Conservation (phyloP, 2,797 vertebrate genomes). For the Pseudochaenichthys georgianus region DNA sequence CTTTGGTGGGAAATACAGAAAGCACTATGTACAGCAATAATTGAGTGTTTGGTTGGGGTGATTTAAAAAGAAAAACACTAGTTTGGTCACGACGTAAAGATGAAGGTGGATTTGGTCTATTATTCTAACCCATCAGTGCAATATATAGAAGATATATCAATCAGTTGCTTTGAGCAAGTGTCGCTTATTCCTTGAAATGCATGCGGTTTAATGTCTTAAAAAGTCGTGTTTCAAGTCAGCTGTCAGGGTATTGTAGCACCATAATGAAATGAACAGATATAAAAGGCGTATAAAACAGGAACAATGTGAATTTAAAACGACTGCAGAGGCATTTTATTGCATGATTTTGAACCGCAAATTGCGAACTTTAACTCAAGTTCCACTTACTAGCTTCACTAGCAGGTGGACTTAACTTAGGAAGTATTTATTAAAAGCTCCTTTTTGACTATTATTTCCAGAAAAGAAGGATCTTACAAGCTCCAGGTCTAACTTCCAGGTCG, state of each 20-base stretch:
- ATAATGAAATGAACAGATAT: constrained; percentile 13
- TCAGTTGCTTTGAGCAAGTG: constrained; percentile 50
- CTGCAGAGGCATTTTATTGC: background rate
- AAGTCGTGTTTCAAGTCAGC: constrained; percentile 34
- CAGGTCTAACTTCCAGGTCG: background rate
- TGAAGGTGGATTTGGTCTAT: constrained; percentile 18
- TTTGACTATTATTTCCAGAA: background rate
- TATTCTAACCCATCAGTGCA: constrained; percentile 76
- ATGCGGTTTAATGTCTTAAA: constrained; percentile 9
- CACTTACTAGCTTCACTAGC: background rate
- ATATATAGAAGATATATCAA: constrained; percentile 39
- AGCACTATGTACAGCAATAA: constrained; percentile 77
- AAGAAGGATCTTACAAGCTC: background rate
- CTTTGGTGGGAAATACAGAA: constrained; percentile 52
- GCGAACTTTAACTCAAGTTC: background rate
- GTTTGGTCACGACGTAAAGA: constrained; percentile 46
- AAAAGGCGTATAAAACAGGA: background rate
- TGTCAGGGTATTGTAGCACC: constrained; percentile 51
- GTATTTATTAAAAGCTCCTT: background rate
- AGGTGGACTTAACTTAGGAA: background rate
- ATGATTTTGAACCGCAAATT: constrained; percentile 7
- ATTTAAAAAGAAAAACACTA: constrained; percentile 18
- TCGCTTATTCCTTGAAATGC: constrained; percentile 20
- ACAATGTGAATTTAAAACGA: constrained; percentile 1
- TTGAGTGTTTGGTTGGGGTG: constrained; percentile 25